phyloP scores from a whole-genome alignment of 2,888 invertebrate species.

The Timema cristinae region DNA sequence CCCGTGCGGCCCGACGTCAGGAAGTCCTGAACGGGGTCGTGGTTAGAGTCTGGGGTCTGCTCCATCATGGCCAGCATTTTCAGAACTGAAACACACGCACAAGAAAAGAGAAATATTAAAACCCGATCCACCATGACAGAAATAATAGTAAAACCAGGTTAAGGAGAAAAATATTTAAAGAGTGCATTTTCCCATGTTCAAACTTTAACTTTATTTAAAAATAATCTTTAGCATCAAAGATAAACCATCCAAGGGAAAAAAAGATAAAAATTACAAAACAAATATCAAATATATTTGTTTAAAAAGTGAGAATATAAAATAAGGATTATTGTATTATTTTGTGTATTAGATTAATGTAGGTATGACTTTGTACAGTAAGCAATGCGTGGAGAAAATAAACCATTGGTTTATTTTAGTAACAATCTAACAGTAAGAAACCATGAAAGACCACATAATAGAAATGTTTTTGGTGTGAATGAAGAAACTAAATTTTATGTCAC shows the following conservation, averaged over 20 bases:
- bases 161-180: background rate
- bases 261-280: too few species aligned
- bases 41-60: constrained; percentile 26
- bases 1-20: constrained; percentile 82
- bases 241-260: background rate
- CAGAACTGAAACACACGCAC: constrained; percentile 44
- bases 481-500: too few species aligned
- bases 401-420: too few species aligned
- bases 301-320: too few species aligned
- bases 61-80: constrained; percentile 60
- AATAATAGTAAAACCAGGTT: background rate
- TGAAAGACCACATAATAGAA: too few species aligned
- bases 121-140: background rate
- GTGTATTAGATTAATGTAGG: too few species aligned
- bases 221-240: background rate
- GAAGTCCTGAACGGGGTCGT: constrained; percentile 67
- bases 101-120: constrained; percentile 4
- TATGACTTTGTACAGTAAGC: too few species aligned
- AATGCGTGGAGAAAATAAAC: too few species aligned
- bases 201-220: background rate
- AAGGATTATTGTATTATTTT: too few species aligned
- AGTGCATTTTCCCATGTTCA: background rate
- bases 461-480: too few species aligned
- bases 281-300: too few species aligned
- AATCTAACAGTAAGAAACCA: too few species aligned